These are phyloP conservation scores for Drosophila recens DNA, from an alignment of 2,888 invertebrate genomes.

Conservation along the genomic window DNA sequence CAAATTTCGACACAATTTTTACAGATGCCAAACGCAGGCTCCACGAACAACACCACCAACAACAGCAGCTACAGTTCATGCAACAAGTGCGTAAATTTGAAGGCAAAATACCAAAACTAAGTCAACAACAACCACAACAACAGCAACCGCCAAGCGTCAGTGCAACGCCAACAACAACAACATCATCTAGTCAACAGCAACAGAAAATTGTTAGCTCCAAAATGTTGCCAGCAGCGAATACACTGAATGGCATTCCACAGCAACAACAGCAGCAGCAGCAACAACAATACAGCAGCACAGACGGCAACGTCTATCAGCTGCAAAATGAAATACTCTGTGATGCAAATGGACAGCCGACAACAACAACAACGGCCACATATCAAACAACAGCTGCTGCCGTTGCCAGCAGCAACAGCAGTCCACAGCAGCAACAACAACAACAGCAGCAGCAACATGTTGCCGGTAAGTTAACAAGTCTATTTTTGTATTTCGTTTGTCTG, in stretches of 20 bases:
- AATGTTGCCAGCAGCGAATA: conserved; percentile 82
- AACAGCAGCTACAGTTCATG: conserved; percentile 82
- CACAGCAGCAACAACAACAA: conserved; percentile 55
- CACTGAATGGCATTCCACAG: conserved; percentile 81
- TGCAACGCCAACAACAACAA: conserved; percentile 37
- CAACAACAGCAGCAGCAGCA: conserved; percentile 61
- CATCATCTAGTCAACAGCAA: conserved; percentile 57
- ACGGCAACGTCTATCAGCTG: conserved; percentile 82
- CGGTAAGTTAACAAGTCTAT: conserved; percentile 62
- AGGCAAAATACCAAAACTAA: conserved; percentile 85
- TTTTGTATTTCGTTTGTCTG: conserved; percentile 17
- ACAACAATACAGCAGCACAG: conserved; percentile 75
- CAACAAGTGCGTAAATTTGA: conserved; percentile 84
- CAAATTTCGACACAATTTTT: conserved; percentile 49
- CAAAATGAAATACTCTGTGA: conserved; percentile 83
- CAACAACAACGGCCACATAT: conserved; percentile 72
- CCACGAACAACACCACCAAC: conserved; percentile 58
- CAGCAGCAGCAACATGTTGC: conserved; percentile 55
- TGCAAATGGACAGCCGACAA: conserved; percentile 71
- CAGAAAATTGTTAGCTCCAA: conserved; percentile 68
- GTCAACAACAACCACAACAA: conserved; percentile 66
- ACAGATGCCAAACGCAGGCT: conserved; percentile 78
- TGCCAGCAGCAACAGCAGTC: conserved; percentile 65
- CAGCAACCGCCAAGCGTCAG: conserved; percentile 38
- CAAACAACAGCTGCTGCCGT: conserved; percentile 63